Base-by-base conservation (phyloP, 2,113 vertebrate genomes). In the Setophaga petechia region DNA sequence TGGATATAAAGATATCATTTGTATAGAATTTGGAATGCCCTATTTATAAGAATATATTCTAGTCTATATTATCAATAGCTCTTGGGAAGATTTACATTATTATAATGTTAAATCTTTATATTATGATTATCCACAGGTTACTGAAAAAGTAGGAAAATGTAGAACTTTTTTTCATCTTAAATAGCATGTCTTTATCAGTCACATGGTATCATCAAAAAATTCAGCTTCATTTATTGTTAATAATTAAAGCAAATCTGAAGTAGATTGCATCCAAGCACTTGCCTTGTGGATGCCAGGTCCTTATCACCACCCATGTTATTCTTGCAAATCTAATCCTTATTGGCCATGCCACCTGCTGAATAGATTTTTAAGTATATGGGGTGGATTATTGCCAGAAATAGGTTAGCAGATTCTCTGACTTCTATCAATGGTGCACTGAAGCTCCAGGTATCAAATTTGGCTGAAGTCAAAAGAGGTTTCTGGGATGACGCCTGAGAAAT, bases 211-310 rank as follows among this genome's bases (percentile, higher is more conserved):
- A 13, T 49, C 24, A 79, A 49, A 43, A 52, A 47, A 12, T 3
- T 31, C 35, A 81, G 7, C 15, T 77, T 73, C 11, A 33, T 69
- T 57, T 51, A 55, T 12, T 65, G 33, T 6, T 81, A 77, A 37
- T 35, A 37, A 55, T 54, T 63, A 71, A 89, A 78, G 5, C 7
- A 83, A 80, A 77, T 23, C 16, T 76, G 43, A 54, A 76, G 25
- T 49, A 44, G 31, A 41, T 76, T 12, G 3, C 6, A n/a, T 10
- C 5, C 30, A 84, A 68, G 15, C 0, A 2, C 6, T 49, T 67
- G 8, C 12, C 18, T 21, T 83, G 23, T 22, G 11, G 35, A 28
- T 80, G 7, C 17, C 47, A 35, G 11, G 17, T 41, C 20, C 33
- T 54, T 55, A 46, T 44, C 21, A 87, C 4, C 15, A 55, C 3